phyloP scores from a whole-genome alignment of 2,888 invertebrate genomes.

The Poecilobothrus nobilitatus region DNA sequence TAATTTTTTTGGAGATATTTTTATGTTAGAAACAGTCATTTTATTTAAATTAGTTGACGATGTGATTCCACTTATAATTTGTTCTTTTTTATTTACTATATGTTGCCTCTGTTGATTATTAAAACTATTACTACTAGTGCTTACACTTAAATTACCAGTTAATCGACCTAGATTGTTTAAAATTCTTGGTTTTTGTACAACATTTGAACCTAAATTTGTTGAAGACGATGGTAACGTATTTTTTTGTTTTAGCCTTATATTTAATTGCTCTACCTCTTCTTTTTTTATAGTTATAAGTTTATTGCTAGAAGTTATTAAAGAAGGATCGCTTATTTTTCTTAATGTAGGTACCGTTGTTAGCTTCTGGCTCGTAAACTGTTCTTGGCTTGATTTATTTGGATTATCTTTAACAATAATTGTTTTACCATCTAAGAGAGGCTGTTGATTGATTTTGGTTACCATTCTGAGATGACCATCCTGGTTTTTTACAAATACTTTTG shows the following conservation, averaged over 20 bases:
- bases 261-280: background rate
- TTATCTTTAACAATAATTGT: background rate
- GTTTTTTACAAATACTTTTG: background rate
- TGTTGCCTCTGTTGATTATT: background rate
- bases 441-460: background rate
- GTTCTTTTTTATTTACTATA: background rate
- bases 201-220: background rate
- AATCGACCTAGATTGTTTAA: slow-evolving; percentile 2
- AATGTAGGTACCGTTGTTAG: slow-evolving; percentile 26
- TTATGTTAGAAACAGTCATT: background rate
- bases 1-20: background rate
- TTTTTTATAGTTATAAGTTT: background rate
- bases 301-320: background rate
- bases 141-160: background rate
- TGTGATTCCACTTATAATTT: background rate
- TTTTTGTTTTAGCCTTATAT: background rate
- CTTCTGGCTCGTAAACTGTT: background rate
- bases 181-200: slow-evolving; percentile 12
- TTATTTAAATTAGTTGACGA: background rate
- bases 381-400: background rate
- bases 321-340: slow-evolving; percentile 24
- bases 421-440: background rate
- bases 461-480: background rate
- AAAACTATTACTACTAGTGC: background rate
- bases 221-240: background rate